Conservation (phyloP, 2,888 invertebrate genomes). For the Protula sp. region DNA sequence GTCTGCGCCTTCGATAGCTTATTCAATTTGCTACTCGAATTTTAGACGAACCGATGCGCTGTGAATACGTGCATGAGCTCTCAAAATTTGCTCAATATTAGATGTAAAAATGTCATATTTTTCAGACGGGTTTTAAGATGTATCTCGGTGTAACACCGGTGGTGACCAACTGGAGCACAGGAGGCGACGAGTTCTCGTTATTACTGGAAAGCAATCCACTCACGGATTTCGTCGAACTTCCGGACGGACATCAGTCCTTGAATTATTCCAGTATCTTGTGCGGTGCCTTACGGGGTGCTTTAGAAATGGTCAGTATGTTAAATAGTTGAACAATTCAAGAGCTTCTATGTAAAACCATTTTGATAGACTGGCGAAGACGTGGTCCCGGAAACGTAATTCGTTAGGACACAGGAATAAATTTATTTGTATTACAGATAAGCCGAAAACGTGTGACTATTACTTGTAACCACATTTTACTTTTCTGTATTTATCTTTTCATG, state of each 20-base stretch:
- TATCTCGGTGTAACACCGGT: conserved; percentile 89
- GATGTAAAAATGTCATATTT: not conserved
- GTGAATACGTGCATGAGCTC: not conserved
- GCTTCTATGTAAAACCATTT: no score
- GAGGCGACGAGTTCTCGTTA: conserved; percentile 93
- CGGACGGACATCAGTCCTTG: conserved; percentile 70
- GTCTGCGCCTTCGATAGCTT: no score
- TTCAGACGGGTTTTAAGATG: conserved; percentile 65
- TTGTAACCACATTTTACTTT: no score
- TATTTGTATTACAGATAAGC: no score
- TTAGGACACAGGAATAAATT: no score
- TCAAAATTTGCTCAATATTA: not conserved
- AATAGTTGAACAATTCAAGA: no score
- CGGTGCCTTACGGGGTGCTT: conserved; percentile 79
- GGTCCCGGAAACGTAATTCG: no score
- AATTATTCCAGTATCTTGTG: conserved; percentile 90
- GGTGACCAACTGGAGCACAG: conserved; percentile 88
- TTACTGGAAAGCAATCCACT: conserved; percentile 92
- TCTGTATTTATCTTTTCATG: no score
- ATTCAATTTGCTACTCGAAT: no score
- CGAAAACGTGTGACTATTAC: no score
- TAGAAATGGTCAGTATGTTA: conserved; percentile 80
- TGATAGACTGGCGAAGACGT: no score
- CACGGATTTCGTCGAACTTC: conserved; percentile 94
- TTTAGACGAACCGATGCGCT: no score